A percentile compares a stretch with the other conserved stretches of the same genome.
Conservation (phyloP, 1,140 invertebrate species). For the Apis dorsata region DNA sequence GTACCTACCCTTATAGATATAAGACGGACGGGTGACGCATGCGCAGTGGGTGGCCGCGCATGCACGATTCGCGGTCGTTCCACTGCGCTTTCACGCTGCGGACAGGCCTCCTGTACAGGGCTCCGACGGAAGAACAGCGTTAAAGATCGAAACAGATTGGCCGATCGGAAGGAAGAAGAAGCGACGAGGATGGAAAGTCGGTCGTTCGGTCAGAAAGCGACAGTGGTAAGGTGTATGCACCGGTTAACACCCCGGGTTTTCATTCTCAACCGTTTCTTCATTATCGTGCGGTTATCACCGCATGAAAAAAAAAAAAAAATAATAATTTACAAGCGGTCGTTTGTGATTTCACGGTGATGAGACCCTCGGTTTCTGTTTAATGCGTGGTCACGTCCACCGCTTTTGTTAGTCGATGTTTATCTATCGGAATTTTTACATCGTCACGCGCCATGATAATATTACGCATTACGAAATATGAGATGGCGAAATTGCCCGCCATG, state of each 20-base stretch:
- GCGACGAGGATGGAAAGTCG: slow-evolving; percentile 52
- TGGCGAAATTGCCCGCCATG: too few species aligned
- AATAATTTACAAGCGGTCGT: slow-evolving; percentile 23
- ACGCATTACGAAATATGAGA: not conserved
- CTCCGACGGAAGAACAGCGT: slow-evolving; percentile 27
- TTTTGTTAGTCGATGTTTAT: slow-evolving; percentile 17
- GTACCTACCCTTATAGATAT: slow-evolving; percentile 71
- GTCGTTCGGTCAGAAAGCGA: slow-evolving; percentile 61
- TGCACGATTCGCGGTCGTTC: slow-evolving; percentile 47
- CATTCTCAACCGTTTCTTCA: not conserved
- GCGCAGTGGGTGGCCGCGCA: slow-evolving; percentile 46
- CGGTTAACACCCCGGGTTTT: not conserved
- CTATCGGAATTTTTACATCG: slow-evolving; percentile 15
- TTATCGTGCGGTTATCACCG: slow-evolving; percentile 3
- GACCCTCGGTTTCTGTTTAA: not conserved
- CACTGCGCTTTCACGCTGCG: slow-evolving; percentile 50
- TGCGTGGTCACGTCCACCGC: slow-evolving; percentile 28
- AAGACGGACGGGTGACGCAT: slow-evolving; percentile 57
- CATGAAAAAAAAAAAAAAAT: not conserved
- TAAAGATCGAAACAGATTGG: slow-evolving; percentile 53
- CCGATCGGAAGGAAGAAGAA: slow-evolving; percentile 6
- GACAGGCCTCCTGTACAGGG: slow-evolving; percentile 19
- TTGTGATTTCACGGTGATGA: not conserved
- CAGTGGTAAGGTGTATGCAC: slow-evolving; percentile 46
- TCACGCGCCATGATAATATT: not conserved